Evolutionary conservation across 2,113 vertebrate genomes (phyloP).

Genomic region (Rhinogobius similis): DNA sequence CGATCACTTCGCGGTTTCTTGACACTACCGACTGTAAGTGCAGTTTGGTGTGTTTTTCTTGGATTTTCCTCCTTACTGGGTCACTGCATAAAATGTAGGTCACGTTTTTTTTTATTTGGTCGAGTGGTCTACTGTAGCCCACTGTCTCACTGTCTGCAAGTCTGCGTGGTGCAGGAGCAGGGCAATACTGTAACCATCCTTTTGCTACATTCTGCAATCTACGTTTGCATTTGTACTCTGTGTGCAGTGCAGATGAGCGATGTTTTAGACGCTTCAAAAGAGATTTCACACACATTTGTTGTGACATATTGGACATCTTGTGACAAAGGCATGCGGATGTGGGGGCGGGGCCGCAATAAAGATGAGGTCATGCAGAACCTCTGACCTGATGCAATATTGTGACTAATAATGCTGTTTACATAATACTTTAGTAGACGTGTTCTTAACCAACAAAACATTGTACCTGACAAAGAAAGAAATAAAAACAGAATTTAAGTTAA

Average conservation of each 20-base stretch:
- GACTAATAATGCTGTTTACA: conserved; percentile 4
- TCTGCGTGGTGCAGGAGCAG: background rate
- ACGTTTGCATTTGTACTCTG: background rate
- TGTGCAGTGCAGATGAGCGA: background rate
- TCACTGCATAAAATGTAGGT: conserved; percentile 6
- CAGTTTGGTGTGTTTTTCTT: background rate
- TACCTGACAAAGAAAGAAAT: no score
- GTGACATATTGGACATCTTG: conserved; percentile 37
- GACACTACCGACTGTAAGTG: background rate
- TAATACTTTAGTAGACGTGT: conserved; percentile 7
- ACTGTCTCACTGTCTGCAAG: background rate
- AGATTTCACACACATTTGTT: conserved; percentile 17
- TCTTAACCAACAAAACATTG: background rate
- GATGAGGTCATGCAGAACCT: conserved; percentile 57
- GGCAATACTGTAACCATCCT: background rate
- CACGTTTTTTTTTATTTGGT: background rate
- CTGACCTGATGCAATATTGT: conserved; percentile 53
- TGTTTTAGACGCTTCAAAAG: no score
- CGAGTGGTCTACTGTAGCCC: conserved; percentile 6
- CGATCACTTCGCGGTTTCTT: background rate
- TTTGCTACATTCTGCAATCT: background rate
- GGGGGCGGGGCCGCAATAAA: conserved; percentile 47
- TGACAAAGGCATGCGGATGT: conserved; percentile 49
- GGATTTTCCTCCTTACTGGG: background rate
- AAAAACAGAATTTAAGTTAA: no score